Evolutionary conservation across 1,140 invertebrate species (phyloP), one percentile per base, ranked within the genome.

Genomic region (Drosophila pandora): DNA sequence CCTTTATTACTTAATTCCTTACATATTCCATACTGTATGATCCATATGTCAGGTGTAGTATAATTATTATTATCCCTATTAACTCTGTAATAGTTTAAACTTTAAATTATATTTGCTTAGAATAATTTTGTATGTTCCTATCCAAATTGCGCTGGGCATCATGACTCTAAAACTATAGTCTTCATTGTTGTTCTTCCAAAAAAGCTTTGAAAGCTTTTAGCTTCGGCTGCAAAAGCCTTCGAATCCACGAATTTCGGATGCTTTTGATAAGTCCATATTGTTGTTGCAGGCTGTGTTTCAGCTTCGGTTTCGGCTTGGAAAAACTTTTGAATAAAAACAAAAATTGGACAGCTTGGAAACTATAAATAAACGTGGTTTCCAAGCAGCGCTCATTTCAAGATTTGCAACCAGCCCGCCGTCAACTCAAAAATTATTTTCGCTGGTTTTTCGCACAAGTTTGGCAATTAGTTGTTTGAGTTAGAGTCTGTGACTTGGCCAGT

Each of bases 281-380:
- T 48, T 68, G 72, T 71, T 67, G 47, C 28, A 47, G 37, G 5
- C 17, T 12, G 41, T 0, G 41, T 21, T 21, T 43, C 7, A 21
- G 28, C 45, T 70, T 53, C 25, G 63, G 58, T 54, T 83, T 83
- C 48, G 63, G 75, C 69, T 37, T 85, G 76, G 80, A 76, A 84
- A 84, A 84, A 79, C 81, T 81, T 57, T 76, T 60, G 56, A 56
- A 61, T 50, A 63, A 68, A 75, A 52, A 64, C 58, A 47, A 49
- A 83, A 75, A 37, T 58, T 60, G 56, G 50, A 34, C 65, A 65
- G 71, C 70, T 75, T 41, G 78, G 65, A 91, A 91, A 84, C 90
- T 91, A 91, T 91, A 91, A 91, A 91, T 91, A 91, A 91, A 90
- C 85, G 85, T 84, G 63, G 53, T 30, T 81, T 87, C 77, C 80